A percentile compares a stretch with the other conserved stretches of the same genome.
Evolutionary conservation across 2,113 vertebrate species (phyloP).

Genomic region (Eubucco bourcierii): DNA sequence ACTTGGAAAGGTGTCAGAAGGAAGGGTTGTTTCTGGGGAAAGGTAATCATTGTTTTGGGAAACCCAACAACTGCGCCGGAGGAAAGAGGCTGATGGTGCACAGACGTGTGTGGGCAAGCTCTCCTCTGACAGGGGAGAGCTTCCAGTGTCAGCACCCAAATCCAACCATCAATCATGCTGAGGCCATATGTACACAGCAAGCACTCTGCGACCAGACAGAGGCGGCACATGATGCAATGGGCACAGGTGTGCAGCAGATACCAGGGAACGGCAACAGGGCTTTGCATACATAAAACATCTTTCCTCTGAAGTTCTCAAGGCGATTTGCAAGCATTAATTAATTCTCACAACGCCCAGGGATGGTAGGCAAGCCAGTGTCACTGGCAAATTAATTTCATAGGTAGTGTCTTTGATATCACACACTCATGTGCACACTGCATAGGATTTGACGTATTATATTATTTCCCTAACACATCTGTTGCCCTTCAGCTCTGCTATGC

Average conservation of each 20-base stretch:
- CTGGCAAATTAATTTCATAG: conserved; percentile 53
- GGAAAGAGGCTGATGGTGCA: conserved; percentile 13
- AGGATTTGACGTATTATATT: not conserved
- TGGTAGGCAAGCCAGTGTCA: conserved; percentile 53
- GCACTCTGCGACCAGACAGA: not conserved
- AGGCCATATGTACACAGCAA: not conserved
- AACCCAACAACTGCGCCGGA: not conserved
- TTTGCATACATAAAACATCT: conserved; percentile 40
- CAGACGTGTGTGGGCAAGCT: conserved; percentile 35
- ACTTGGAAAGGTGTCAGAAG: not conserved
- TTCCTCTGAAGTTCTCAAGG: conserved; percentile 64
- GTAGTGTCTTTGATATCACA: conserved; percentile 49
- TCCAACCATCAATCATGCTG: conserved; percentile 8
- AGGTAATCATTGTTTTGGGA: conserved; percentile 32
- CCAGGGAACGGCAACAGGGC: conserved; percentile 26
- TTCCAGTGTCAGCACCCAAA: not conserved
- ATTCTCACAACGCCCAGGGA: conserved; percentile 53
- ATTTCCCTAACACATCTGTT: conserved; percentile 46
- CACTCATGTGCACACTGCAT: not conserved
- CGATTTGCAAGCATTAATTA: conserved; percentile 67
- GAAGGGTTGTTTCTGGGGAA: conserved; percentile 30
- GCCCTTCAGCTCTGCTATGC: conserved; percentile 44
- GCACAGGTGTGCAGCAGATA: conserved; percentile 66
- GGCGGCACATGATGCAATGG: conserved; percentile 61
- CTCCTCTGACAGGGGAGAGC: not conserved